phyloP scores from a whole-genome alignment of 1,140 invertebrate species.

The Drosophila elegans region DNA sequence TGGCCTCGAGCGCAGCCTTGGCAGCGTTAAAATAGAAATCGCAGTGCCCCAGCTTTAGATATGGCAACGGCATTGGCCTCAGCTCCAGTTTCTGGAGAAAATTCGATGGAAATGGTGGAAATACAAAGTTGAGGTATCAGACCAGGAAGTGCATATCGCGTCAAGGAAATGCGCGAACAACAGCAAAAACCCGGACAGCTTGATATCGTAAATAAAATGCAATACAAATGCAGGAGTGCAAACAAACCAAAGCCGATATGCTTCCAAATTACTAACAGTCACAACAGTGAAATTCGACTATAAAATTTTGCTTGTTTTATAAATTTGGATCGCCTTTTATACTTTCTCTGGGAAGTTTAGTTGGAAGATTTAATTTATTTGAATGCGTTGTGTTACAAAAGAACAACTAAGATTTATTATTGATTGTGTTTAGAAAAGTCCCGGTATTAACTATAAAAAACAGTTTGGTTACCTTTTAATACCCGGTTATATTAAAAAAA shows the following conservation, averaged over 20 bases:
- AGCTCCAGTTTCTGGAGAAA: slow-evolving; percentile 25
- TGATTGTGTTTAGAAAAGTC: too few relatives aligned
- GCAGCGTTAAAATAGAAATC: slow-evolving; percentile 77
- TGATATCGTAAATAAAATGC: slow-evolving; percentile 76
- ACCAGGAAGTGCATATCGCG: slow-evolving; percentile 77
- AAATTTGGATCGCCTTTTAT: too few relatives aligned
- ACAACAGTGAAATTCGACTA: slow-evolving; percentile 49
- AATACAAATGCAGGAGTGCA: slow-evolving; percentile 72
- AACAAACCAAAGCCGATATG: slow-evolving; percentile 62
- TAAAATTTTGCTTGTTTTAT: not conserved
- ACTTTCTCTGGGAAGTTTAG: too few relatives aligned
- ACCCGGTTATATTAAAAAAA: not conserved
- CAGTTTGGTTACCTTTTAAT: not conserved
- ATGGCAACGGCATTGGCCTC: slow-evolving; percentile 8
- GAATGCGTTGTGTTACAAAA: too few relatives aligned
- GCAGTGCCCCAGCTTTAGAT: slow-evolving; percentile 39
- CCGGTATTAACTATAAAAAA: not conserved
- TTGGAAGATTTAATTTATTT: too few relatives aligned
- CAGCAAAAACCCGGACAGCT: slow-evolving; percentile 40
- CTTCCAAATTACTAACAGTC: slow-evolving; percentile 63
- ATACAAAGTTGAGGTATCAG: slow-evolving; percentile 83
- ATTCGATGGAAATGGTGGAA: slow-evolving; percentile 72
- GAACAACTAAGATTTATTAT: too few relatives aligned
- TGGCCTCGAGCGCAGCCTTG: slow-evolving; percentile 61
- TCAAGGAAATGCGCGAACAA: slow-evolving; percentile 59